Evolutionary conservation across 1,140 invertebrate species (phyloP).

Genomic region (Drosophila takahashii): DNA sequence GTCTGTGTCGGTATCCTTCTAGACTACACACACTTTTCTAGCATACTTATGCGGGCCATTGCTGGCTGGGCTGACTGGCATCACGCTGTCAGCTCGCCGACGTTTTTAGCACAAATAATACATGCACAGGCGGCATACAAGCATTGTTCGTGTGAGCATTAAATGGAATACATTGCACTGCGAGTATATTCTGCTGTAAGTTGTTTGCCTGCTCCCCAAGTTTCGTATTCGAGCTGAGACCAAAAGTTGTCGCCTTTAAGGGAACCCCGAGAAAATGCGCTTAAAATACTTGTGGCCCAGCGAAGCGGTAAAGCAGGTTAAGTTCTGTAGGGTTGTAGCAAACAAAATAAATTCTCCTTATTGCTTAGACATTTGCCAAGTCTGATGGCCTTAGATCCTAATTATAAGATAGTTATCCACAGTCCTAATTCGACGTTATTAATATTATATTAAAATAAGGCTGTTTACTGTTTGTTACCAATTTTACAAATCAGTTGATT

Average conservation of each 20-base stretch:
- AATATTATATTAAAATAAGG: too few relatives aligned
- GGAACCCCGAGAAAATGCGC: slow-evolving; percentile 25
- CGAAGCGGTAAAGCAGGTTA: slow-evolving; percentile 11
- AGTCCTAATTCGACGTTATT: background rate
- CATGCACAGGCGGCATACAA: slow-evolving; percentile 15
- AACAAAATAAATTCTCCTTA: background rate
- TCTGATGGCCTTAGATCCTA: background rate
- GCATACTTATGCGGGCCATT: slow-evolving; percentile 75
- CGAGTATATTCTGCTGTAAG: slow-evolving; percentile 40
- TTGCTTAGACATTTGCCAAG: background rate
- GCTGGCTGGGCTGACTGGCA: slow-evolving; percentile 59
- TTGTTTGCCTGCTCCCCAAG: slow-evolving; percentile 67
- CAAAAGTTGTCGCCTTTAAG: slow-evolving; percentile 42
- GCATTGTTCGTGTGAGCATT: slow-evolving; percentile 33
- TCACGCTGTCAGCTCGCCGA: slow-evolving; percentile 73
- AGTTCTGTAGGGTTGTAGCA: background rate
- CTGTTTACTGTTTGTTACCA: too few relatives aligned
- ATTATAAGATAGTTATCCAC: background rate
- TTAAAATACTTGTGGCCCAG: slow-evolving; percentile 30
- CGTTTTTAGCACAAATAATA: slow-evolving; percentile 77
- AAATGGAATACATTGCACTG: slow-evolving; percentile 49
- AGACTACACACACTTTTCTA: slow-evolving; percentile 49
- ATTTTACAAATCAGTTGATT: too few relatives aligned
- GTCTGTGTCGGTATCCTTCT: slow-evolving; percentile 26
- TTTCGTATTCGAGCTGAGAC: slow-evolving; percentile 34